A percentile compares a stretch with the other conserved stretches of the same genome.
Conservation (phyloP, 2,797 vertebrate genomes). For the Aplochiton taeniatus region DNA sequence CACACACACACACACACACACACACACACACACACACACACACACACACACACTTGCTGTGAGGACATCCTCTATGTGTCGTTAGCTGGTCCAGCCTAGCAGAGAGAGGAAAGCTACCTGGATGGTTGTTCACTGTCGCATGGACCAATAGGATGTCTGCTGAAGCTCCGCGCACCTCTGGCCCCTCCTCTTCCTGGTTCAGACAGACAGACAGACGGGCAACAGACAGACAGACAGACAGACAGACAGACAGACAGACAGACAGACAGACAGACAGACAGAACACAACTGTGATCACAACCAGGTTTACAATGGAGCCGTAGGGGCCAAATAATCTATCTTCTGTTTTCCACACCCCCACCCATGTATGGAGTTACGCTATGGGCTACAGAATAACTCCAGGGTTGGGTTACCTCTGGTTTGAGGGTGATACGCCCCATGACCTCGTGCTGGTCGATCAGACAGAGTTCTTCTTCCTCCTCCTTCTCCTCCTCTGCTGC, state of each 20-base stretch:
- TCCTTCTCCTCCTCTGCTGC: slow-evolving; percentile 64
- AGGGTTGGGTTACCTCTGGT: slow-evolving; percentile 75
- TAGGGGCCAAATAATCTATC: no score
- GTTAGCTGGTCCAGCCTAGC: no score
- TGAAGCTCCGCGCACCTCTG: slow-evolving; percentile 80
- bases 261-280: not conserved
- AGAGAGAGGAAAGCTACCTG: no score
- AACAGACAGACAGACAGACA: slow-evolving; percentile 20
- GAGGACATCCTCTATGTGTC: not conserved
- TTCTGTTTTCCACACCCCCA: no score
- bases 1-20: slow-evolving; percentile 12
- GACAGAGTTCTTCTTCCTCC: slow-evolving; percentile 82
- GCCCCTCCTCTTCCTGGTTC: slow-evolving; percentile 58
- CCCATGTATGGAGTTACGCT: no score
- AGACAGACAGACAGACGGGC: slow-evolving; percentile 60
- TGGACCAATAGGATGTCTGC: slow-evolving; percentile 86
- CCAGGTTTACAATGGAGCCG: not conserved
- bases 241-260: not conserved
- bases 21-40: not conserved
- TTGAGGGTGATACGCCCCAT: slow-evolving; percentile 85
- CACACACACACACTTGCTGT: not conserved
- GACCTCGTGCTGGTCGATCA: slow-evolving; percentile 84
- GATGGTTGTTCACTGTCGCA: slow-evolving; percentile 59
- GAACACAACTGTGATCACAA: not conserved
- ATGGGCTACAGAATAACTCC: no score